Conservation (phyloP, 2,888 invertebrate species). For the Argyresthia albistria region DNA sequence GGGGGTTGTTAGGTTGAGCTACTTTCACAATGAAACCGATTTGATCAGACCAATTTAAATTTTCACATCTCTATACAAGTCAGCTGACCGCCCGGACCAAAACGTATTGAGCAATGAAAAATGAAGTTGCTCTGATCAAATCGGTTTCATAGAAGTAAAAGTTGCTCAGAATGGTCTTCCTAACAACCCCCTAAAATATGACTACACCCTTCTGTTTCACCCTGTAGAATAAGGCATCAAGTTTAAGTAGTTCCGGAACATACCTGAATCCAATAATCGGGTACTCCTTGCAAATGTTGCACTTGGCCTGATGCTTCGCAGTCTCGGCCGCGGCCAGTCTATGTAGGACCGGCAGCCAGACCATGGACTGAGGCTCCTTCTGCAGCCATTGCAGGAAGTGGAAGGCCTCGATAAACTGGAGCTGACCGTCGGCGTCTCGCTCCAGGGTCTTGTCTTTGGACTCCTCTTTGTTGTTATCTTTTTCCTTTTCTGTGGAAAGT, state of each 20-base stretch:
- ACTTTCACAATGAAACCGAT: no score
- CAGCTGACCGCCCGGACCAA: no score
- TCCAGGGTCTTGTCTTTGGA: constrained; percentile 46
- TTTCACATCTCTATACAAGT: no score
- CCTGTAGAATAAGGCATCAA: not conserved
- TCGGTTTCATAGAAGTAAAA: no score
- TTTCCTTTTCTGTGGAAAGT: constrained; percentile 8
- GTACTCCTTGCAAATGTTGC: constrained; percentile 99
- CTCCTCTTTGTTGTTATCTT: constrained; percentile 39
- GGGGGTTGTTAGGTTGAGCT: no score
- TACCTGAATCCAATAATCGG: constrained; percentile 97
- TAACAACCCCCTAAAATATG: no score
- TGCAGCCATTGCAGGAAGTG: constrained; percentile 98
- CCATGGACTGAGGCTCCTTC: constrained; percentile 98
- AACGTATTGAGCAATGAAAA: no score
- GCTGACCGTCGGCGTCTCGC: constrained; percentile 77
- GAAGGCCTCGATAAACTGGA: constrained; percentile 83
- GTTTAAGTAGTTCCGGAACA: constrained; percentile 1
- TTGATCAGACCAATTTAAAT: no score
- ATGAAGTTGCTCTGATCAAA: no score
- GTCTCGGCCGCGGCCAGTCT: constrained; percentile 94
- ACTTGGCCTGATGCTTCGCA: constrained; percentile 98
- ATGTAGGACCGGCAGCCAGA: constrained; percentile 98
- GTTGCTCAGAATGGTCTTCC: no score
- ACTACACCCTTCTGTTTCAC: no score